These are phyloP conservation scores for Craseonycteris thonglongyai DNA, from an alignment of 2,113 vertebrate genomes.

Conservation along the genomic window DNA sequence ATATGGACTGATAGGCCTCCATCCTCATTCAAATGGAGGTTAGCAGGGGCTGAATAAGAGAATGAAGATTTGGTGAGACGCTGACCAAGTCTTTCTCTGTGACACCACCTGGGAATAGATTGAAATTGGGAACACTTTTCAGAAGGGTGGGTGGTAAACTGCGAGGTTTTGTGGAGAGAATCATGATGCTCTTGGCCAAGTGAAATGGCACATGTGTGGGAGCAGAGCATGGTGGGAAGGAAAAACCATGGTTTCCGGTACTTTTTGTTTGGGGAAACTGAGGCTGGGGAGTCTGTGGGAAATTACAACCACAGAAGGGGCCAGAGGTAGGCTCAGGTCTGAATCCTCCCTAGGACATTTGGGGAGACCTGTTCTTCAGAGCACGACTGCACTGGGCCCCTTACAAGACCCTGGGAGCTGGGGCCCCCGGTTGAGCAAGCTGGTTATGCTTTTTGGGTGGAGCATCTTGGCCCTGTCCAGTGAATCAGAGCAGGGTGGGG, in stretches of 20 bases:
- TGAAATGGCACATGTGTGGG: neutral
- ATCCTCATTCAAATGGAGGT: neutral
- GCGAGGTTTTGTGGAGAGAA: neutral
- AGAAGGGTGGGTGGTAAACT: neutral
- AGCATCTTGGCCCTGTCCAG: rapidly evolving
- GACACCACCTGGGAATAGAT: neutral
- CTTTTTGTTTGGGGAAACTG: neutral
- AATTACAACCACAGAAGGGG: neutral
- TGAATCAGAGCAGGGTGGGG: neutral
- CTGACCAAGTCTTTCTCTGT: neutral
- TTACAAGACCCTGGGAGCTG: neutral
- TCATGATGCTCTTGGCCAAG: neutral
- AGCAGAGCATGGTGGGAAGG: neutral
- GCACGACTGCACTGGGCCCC: no score
- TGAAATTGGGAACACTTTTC: neutral
- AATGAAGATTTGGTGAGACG: rapidly evolving
- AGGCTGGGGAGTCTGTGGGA: neutral
- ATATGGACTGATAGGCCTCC: neutral
- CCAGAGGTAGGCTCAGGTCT: neutral
- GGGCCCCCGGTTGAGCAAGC: neutral
- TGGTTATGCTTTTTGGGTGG: neutral
- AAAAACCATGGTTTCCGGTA: neutral
- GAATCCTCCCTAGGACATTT: neutral
- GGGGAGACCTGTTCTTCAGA: neutral
- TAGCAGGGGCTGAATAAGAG: neutral